Conservation (phyloP, 2,113 vertebrate genomes). For the zebrafish (Danio rerio) region DNA sequence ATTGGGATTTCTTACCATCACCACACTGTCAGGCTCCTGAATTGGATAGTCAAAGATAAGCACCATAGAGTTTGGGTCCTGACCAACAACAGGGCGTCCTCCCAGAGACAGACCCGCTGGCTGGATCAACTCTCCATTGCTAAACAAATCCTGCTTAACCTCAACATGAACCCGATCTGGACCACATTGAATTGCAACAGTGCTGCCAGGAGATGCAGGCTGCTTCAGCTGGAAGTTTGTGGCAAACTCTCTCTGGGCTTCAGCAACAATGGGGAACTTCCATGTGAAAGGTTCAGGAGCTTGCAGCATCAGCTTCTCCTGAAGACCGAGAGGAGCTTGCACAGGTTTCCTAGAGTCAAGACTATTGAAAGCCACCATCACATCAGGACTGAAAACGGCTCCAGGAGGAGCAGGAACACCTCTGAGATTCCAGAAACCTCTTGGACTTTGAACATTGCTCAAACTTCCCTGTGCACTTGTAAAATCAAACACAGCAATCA, state of each 20-base stretch:
- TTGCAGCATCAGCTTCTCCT: conserved; percentile 40
- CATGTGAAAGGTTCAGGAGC: conserved; percentile 49
- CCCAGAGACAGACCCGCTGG: conserved; percentile 61
- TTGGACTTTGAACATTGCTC: not conserved
- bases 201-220: conserved; percentile 21
- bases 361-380: not conserved
- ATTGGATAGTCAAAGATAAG: conserved; percentile 68
- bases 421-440: not conserved
- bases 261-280: conserved; percentile 52
- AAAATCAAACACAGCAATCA: not conserved
- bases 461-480: not conserved
- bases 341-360: no score
- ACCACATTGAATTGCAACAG: conserved; percentile 52
- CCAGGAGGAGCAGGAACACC: not conserved
- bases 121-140: conserved; percentile 55
- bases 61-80: conserved; percentile 41
- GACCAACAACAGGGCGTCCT: conserved; percentile 57
- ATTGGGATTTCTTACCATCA: conserved; percentile 62
- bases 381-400: not conserved
- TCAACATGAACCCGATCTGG: conserved; percentile 60
- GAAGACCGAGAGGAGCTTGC: not conserved
- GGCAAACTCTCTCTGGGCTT: not conserved
- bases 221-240: conserved; percentile 48
- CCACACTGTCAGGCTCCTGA: conserved; percentile 63
- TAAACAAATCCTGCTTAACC: conserved; percentile 67